A percentile compares a stretch with the other conserved stretches of the same genome.
These are phyloP conservation scores for Lobophora halterata DNA, from an alignment of 2,888 invertebrate species.

Conservation along the genomic window DNA sequence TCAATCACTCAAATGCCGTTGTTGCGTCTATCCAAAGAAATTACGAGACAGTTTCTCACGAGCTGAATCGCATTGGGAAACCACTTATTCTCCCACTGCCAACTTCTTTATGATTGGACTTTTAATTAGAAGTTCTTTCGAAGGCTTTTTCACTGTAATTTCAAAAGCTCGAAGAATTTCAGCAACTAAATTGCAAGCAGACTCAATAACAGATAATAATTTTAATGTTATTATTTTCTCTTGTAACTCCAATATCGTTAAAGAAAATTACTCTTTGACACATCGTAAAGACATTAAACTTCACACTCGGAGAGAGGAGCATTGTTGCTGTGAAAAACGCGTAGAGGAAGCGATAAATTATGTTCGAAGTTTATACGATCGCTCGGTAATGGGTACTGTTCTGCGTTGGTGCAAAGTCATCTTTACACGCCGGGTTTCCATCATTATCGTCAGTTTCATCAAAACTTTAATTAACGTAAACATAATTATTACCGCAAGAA, in stretches of 20 bases:
- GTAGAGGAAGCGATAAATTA: conserved; percentile 77
- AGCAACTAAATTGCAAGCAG: conserved; percentile 1
- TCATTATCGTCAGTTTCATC: conserved; percentile 24
- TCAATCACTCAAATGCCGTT: conserved; percentile 51
- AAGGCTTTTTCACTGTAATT: conserved; percentile 12
- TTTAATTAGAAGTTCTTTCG: conserved; percentile 41
- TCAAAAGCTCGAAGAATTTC: conserved; percentile 7
- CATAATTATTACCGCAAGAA: conserved; percentile 10
- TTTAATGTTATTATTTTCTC: background rate
- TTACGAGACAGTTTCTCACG: conserved; percentile 62
- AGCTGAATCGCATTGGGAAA: conserved; percentile 45
- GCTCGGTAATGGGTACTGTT: conserved; percentile 62
- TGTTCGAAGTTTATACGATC: conserved; percentile 76
- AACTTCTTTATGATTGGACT: conserved; percentile 43
- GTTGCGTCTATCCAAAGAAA: conserved; percentile 56
- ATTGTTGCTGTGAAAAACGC: conserved; percentile 75
- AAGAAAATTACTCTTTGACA: conserved; percentile 65
- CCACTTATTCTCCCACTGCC: conserved; percentile 50
- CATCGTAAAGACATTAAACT: conserved; percentile 70
- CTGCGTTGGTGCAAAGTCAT: conserved; percentile 50
- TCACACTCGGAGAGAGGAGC: conserved; percentile 54
- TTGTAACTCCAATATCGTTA: conserved; percentile 43
- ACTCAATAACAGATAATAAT: conserved; percentile 2
- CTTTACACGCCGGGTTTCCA: conserved; percentile 31
- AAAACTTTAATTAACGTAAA: conserved; percentile 18